Conservation (phyloP, 2,113 vertebrate species). For the Oncorhynchus kisutch region DNA sequence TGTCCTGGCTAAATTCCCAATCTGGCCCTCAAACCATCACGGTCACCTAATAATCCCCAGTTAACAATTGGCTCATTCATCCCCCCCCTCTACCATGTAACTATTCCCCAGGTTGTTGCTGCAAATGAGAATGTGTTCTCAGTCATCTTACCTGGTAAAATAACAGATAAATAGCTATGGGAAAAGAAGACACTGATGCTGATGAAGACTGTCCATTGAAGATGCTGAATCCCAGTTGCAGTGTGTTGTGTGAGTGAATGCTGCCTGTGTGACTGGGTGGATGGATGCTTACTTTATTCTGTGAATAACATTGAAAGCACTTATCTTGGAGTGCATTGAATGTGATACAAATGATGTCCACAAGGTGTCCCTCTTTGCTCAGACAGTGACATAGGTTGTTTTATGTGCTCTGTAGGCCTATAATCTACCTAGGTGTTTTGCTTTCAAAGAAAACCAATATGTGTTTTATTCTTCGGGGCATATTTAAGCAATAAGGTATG, state of each 20-base stretch:
- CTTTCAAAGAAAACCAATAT: too few relatives aligned
- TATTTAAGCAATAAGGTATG: too few relatives aligned
- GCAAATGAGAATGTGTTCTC: too few relatives aligned
- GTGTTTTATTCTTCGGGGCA: too few relatives aligned
- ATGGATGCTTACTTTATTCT: slow-evolving; percentile 17
- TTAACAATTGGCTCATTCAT: too few relatives aligned
- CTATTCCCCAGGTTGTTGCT: too few relatives aligned
- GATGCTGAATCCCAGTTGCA: not conserved
- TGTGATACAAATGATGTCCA: slow-evolving; percentile 32
- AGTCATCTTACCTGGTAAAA: too few relatives aligned
- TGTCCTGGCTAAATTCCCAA: too few relatives aligned
- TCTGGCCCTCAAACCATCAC: too few relatives aligned
- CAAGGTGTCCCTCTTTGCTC: slow-evolving; percentile 29
- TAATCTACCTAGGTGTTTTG: too few relatives aligned
- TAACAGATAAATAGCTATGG: not conserved
- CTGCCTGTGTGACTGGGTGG: not conserved
- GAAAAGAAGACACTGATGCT: not conserved
- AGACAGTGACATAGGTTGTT: not conserved
- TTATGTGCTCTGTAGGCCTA: not conserved
- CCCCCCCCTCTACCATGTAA: too few relatives aligned
- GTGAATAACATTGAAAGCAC: slow-evolving; percentile 49
- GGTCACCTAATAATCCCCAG: too few relatives aligned
- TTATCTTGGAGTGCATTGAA: not conserved
- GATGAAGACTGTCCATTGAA: slow-evolving; percentile 9
- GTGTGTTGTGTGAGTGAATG: slow-evolving; percentile 32